These are phyloP conservation scores for Notothenia coriiceps DNA, from an alignment of 2,113 vertebrate genomes.

Conservation along the genomic window DNA sequence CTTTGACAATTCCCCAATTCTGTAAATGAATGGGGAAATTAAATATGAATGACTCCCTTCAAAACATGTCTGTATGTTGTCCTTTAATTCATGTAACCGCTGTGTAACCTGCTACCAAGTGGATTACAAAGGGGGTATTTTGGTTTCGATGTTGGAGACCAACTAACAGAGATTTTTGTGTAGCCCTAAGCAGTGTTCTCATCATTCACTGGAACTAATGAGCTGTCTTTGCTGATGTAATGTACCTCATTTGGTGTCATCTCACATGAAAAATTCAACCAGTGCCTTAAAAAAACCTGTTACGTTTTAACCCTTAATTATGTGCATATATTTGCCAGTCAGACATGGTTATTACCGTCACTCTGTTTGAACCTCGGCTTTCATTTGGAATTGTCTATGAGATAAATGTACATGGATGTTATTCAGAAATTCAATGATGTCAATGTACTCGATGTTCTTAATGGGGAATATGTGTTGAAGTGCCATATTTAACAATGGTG, in stretches of 20 bases:
- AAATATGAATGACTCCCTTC: not conserved
- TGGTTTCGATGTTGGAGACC: constrained; percentile 37
- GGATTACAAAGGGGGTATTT: constrained; percentile 14
- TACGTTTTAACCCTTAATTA: constrained; percentile 57
- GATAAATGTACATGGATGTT: not conserved
- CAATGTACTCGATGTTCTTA: not conserved
- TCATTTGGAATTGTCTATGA: constrained; percentile 41
- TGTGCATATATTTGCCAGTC: constrained; percentile 45
- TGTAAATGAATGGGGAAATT: not conserved
- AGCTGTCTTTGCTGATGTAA: constrained; percentile 72
- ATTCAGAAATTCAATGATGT: constrained; percentile 5
- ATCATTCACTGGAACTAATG: constrained; percentile 73
- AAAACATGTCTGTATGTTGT: not conserved
- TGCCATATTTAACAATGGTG: not conserved
- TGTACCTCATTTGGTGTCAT: constrained; percentile 63
- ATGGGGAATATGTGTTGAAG: constrained; percentile 3
- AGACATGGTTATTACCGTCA: constrained; percentile 13
- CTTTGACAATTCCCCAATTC: not conserved
- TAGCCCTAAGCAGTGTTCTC: constrained; percentile 53
- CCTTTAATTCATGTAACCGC: not conserved
- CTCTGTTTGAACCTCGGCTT: constrained; percentile 22
- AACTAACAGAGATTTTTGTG: constrained; percentile 36
- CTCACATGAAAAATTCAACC: constrained; percentile 60
- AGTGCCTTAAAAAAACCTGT: constrained; percentile 48
- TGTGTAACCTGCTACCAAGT: constrained; percentile 19